Percentiles rank a stretch among this genome's conserved stretches.
These are phyloP conservation scores for Forficula auricularia DNA, from an alignment of 1,140 invertebrate species.

Conservation along the genomic window DNA sequence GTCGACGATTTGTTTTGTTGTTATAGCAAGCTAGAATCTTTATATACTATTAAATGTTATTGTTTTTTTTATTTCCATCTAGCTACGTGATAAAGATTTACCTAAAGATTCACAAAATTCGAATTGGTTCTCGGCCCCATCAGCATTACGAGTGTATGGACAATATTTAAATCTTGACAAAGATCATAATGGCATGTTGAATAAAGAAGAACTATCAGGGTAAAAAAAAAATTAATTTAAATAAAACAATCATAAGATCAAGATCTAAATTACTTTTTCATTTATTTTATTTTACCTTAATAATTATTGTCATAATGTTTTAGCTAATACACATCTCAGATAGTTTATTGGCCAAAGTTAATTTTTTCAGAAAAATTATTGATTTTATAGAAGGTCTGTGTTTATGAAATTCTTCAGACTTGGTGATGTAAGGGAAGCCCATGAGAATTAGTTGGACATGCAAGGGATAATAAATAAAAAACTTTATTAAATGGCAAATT, in stretches of 20 bases:
- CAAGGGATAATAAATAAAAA: too few species aligned
- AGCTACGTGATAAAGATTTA: constrained; percentile 69
- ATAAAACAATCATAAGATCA: constrained; percentile 5
- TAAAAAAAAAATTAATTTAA: too few species aligned
- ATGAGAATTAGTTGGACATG: too few species aligned
- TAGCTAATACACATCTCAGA: too few species aligned
- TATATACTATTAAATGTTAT: not conserved
- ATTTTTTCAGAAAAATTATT: too few species aligned
- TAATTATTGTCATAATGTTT: constrained; percentile 5
- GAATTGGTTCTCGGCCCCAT: constrained; percentile 90
- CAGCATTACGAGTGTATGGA: constrained; percentile 75
- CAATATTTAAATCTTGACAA: constrained; percentile 85
- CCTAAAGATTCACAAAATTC: constrained; percentile 64
- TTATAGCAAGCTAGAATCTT: too few species aligned
- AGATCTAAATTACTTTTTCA: constrained; percentile 8
- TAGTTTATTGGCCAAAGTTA: too few species aligned
- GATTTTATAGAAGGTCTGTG: too few species aligned
- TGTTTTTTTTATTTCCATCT: constrained; percentile 12
- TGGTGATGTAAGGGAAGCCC: too few species aligned
- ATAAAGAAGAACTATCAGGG: constrained; percentile 68
- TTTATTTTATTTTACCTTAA: constrained; percentile 13
- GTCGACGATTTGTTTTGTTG: too few species aligned
- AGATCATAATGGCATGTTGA: constrained; percentile 92
- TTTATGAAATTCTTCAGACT: too few species aligned
- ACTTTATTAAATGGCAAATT: too few species aligned